Evolutionary conservation across 2,113 vertebrate genomes (phyloP), one percentile per base, ranked within the genome.

Genomic region (Corynorhinus townsendii): DNA sequence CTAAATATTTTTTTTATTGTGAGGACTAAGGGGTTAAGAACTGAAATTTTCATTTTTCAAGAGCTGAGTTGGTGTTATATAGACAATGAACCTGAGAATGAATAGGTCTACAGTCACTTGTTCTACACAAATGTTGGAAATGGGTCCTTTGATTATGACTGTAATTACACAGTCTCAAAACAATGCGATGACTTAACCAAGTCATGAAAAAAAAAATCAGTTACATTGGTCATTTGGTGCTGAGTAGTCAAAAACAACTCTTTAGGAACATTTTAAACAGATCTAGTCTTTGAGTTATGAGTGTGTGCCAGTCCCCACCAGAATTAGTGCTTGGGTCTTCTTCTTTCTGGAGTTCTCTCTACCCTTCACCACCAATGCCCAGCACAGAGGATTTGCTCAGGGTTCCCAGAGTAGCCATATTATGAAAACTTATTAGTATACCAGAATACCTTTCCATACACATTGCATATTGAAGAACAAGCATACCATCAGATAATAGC

Each of bases 81-180:
- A 69, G 72, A 85, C 30, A 86, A 52, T 68, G 38, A 66, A 68
- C 15, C 35, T 72, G 77, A 89, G 43, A 49, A 90, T 19, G 24
- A 86, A 47, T 35, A 79, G 7, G 3, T 69, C 86, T 54, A 0
- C 38, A 56, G 40, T 64, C 59, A 80, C 30, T 33, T 86, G 16
- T n/a, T 72, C n/a, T 47, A 90, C 20, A 75, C 79, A 88, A 80
- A 90, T 81, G 33, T 73, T 72, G 73, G 71, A 95, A 92, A 72
- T 62, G 24, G 43, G 62, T 80, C n/a, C 33, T 92, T 71, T 95
- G 56, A 84, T 62, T 45, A 88, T 85, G 52, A 69, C 26, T 33
- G 0, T 40, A 81, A 22, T 91, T 95, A 82, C 10, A 45, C 20
- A 81, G 3, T 43, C 15, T 69, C 20, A 47, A 73, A 94, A 90